A percentile compares a stretch with the other conserved stretches of the same genome.
Conservation (phyloP, 1,140 invertebrate genomes). For the Drosophila ogumai region DNA sequence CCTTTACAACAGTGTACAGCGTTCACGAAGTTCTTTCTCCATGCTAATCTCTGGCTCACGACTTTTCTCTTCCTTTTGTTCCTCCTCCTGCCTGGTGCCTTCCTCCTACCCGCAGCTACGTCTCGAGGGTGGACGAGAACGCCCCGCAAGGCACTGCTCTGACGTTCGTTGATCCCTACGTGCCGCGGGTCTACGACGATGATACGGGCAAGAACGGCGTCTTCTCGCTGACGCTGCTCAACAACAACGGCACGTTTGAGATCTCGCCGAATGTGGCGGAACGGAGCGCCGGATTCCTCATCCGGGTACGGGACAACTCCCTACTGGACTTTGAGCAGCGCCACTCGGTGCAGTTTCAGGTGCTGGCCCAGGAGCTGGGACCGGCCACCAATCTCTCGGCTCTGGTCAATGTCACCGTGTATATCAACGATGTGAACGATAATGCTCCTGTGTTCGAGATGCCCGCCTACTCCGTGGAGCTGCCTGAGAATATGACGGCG, state of each 20-base stretch:
- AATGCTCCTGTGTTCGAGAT: conserved; percentile 93
- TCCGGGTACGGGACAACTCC: conserved; percentile 92
- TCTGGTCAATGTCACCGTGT: conserved; percentile 90
- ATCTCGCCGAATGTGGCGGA: conserved; percentile 95
- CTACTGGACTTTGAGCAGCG: conserved; percentile 93
- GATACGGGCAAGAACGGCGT: conserved; percentile 93
- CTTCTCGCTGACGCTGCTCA: conserved; percentile 91
- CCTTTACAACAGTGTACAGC: conserved; percentile 48
- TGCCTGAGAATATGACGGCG: conserved; percentile 92
- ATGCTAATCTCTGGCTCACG: conserved; percentile 75
- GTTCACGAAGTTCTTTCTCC: conserved; percentile 64
- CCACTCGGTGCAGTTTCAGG: conserved; percentile 90
- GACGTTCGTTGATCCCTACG: conserved; percentile 89
- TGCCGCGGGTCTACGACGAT: conserved; percentile 90
- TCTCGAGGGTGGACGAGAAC: conserved; percentile 92
- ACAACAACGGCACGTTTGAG: conserved; percentile 95
- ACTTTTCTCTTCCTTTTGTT: conserved; percentile 43
- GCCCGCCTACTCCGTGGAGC: conserved; percentile 89
- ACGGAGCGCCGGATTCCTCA: conserved; percentile 91
- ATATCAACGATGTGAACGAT: conserved; percentile 95
- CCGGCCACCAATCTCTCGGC: conserved; percentile 90
- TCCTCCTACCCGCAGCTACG: conserved; percentile 87
- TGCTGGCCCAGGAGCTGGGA: conserved; percentile 92
- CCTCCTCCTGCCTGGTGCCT: not conserved
- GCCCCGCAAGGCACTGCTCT: conserved; percentile 91